phyloP scores from a whole-genome alignment of 2,113 vertebrate species.

The Antennarius striatus region DNA sequence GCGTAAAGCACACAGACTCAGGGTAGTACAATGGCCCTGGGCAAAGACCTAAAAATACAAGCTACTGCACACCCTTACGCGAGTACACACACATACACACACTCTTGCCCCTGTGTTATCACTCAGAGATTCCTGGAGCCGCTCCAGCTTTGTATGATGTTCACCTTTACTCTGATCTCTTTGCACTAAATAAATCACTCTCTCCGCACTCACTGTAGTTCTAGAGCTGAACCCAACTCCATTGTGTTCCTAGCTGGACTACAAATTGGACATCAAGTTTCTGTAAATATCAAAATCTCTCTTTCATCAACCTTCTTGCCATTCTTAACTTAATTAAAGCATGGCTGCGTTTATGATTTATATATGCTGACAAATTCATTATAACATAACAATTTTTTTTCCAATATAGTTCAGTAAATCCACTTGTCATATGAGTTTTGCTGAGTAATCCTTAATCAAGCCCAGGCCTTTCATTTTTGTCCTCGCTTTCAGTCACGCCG shows the following conservation, averaged over 20 bases:
- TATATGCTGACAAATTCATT: slow-evolving; percentile 40
- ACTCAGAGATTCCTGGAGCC: slow-evolving; percentile 33
- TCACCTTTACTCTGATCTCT: slow-evolving; percentile 44
- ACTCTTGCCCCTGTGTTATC: slow-evolving; percentile 21
- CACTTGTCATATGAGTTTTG: slow-evolving; percentile 7
- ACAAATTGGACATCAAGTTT: slow-evolving; percentile 1
- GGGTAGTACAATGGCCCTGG: slow-evolving; percentile 63
- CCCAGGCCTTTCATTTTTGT: neutral
- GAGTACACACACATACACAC: neutral
- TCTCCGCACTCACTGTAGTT: slow-evolving; percentile 14
- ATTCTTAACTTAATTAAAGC: neutral
- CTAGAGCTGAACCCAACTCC: slow-evolving; percentile 26
- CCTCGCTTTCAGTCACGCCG: neutral
- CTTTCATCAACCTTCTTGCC: neutral
- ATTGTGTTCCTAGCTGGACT: neutral
- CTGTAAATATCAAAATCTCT: neutral
- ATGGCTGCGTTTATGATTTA: slow-evolving; percentile 2
- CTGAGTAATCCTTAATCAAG: slow-evolving; percentile 15
- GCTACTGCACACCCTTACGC: slow-evolving; percentile 51
- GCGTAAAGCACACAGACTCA: slow-evolving; percentile 54
- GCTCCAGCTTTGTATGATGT: slow-evolving; percentile 30
- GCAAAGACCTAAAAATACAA: slow-evolving; percentile 70
- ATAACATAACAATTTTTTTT: neutral
- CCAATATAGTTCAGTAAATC: slow-evolving; percentile 38
- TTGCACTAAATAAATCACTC: slow-evolving; percentile 39